A percentile compares a stretch with the other conserved stretches of the same genome.
Conservation (phyloP, 1,140 invertebrate species). For the Hesperophylax magnus region DNA sequence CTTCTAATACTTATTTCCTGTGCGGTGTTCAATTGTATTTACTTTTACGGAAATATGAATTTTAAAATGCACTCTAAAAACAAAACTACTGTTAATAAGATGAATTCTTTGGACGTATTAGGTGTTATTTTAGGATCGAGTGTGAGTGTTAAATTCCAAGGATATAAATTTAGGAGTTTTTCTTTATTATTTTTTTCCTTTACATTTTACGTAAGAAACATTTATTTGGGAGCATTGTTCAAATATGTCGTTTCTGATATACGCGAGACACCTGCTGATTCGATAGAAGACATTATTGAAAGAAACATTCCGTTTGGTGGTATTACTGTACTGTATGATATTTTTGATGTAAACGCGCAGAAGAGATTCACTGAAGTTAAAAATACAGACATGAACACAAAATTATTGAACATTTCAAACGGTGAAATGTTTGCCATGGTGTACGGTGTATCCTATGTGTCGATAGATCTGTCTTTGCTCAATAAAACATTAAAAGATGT, state of each 20-base stretch:
- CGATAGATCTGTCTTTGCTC: not conserved
- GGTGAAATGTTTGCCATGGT: constrained; percentile 3
- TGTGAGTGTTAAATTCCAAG: not conserved
- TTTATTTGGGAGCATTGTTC: too few relatives aligned
- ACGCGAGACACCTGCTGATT: too few relatives aligned
- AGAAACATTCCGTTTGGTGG: too few relatives aligned
- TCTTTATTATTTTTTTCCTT: not conserved
- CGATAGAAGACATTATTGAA: too few relatives aligned
- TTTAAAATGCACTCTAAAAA: not conserved
- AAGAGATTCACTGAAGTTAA: not conserved
- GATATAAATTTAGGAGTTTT: not conserved
- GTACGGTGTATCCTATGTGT: not conserved
- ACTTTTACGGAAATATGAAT: not conserved
- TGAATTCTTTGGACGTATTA: not conserved
- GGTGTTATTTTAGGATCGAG: not conserved
- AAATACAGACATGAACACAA: not conserved
- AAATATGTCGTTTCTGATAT: too few relatives aligned
- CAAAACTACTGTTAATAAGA: not conserved
- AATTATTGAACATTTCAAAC: not conserved
- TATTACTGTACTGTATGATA: too few relatives aligned
- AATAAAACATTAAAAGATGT: too few relatives aligned
- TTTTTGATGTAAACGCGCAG: not conserved
- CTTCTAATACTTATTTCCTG: not conserved
- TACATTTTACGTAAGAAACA: constrained; percentile 12
- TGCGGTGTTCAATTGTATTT: not conserved